Conservation (phyloP, 2,888 invertebrate species). For the Nephrotoma flavescens region DNA sequence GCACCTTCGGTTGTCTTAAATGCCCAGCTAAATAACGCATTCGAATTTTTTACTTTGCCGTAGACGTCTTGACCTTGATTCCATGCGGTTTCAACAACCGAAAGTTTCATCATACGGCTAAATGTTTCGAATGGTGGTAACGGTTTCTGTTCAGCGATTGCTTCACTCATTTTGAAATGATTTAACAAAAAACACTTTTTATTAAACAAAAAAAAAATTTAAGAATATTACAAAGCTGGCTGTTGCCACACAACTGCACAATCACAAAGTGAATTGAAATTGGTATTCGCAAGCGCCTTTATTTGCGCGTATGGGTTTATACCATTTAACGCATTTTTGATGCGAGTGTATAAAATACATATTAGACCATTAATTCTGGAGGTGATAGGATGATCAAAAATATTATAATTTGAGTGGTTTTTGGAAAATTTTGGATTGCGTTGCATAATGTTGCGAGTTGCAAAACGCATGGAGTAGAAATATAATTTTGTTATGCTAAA, state of each 20-base stretch:
- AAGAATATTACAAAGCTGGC: neutral
- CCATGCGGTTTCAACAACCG: constrained; percentile 40
- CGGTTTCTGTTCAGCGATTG: constrained; percentile 15
- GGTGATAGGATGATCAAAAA: neutral
- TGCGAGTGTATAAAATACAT: neutral
- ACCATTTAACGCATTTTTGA: neutral
- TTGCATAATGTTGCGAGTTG: no score
- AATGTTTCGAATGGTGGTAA: constrained; percentile 37
- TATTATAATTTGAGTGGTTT: neutral
- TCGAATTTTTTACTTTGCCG: constrained; percentile 35
- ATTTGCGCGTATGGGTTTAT: neutral
- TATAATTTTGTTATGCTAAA: no score
- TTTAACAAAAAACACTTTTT: neutral
- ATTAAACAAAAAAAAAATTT: neutral
- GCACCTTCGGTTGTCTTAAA: neutral
- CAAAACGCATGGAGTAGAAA: no score
- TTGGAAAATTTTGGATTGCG: no score
- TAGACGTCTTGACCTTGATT: constrained; percentile 40
- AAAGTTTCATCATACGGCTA: constrained; percentile 39
- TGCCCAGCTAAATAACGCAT: neutral
- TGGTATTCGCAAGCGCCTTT: neutral
- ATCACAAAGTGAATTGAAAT: neutral
- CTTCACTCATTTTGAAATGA: neutral
- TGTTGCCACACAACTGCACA: neutral
- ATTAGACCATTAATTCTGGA: neutral